Evolutionary conservation across 1,140 invertebrate genomes (phyloP).

Genomic region (Calephelis virginiensis): DNA sequence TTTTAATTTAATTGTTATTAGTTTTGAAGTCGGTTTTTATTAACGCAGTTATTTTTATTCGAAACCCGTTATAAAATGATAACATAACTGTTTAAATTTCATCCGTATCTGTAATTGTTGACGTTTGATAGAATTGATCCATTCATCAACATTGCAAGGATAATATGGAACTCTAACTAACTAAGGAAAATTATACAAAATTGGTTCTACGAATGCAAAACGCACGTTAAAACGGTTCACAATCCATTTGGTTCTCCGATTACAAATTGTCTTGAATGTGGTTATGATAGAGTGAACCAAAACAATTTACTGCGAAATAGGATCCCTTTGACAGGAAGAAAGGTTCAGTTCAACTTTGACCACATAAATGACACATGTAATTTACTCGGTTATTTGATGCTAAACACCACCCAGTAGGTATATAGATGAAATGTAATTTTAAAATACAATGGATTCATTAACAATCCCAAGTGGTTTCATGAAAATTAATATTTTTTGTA

Average conservation of each 20-base stretch:
- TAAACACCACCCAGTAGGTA: neutral
- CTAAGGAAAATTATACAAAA: too few species aligned
- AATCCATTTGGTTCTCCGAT: neutral
- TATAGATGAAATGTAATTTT: neutral
- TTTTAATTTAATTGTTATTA: too few species aligned
- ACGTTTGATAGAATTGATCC: too few species aligned
- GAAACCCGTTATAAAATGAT: too few species aligned
- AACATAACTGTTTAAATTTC: too few species aligned
- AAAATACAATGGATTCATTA: neutral
- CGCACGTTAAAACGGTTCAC: too few species aligned
- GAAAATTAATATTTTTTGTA: neutral
- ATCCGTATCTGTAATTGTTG: too few species aligned
- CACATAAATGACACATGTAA: neutral
- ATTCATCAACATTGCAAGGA: too few species aligned
- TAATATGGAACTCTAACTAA: too few species aligned
- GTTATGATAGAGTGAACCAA: neutral
- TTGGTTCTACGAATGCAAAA: too few species aligned
- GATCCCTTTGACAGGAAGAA: conserved; percentile 2
- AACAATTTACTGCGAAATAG: conserved; percentile 6
- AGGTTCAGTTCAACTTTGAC: conserved; percentile 3
- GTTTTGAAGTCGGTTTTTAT: too few species aligned
- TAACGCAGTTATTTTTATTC: too few species aligned
- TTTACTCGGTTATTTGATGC: neutral
- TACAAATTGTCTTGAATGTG: neutral
- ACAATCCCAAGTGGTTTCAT: neutral